Percentiles rank a stretch among this genome's conserved stretches.
These are phyloP conservation scores for Maccullochella peelii DNA, from an alignment of 2,113 vertebrate species.

Conservation along the genomic window DNA sequence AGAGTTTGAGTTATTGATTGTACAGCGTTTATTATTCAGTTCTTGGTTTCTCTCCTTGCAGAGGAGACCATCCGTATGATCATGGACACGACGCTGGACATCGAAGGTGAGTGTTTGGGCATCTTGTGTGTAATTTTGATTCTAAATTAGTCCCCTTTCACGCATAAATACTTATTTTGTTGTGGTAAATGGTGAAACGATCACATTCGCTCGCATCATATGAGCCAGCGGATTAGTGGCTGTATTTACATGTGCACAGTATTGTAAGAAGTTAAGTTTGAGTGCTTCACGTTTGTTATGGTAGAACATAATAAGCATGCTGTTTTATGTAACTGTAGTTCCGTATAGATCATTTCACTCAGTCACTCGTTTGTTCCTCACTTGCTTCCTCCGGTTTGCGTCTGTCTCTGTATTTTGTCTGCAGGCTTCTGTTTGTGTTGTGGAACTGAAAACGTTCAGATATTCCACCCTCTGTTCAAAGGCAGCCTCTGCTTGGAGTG, in stretches of 20 bases:
- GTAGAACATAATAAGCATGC: background rate
- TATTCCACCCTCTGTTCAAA: constrained; percentile 92
- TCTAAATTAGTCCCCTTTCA: background rate
- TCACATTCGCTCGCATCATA: background rate
- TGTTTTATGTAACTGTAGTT: background rate
- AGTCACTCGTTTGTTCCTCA: background rate
- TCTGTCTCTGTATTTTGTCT: background rate
- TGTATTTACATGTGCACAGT: background rate
- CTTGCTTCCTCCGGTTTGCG: background rate
- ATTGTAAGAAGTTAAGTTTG: background rate
- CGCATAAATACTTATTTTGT: background rate
- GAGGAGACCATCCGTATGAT: constrained; percentile 85
- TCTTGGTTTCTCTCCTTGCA: constrained; percentile 63
- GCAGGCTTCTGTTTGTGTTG: constrained; percentile 93
- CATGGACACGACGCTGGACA: constrained; percentile 76
- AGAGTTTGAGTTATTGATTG: background rate
- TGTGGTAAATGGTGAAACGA: background rate
- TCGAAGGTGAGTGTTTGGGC: constrained; percentile 85
- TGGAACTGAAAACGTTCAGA: constrained; percentile 82
- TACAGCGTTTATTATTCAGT: background rate
- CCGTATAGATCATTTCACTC: background rate
- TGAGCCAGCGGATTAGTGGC: background rate
- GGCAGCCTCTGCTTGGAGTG: constrained; percentile 91
- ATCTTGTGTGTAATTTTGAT: background rate
- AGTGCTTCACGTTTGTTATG: background rate